Evolutionary conservation across 2,888 invertebrate species (phyloP).

Genomic region (Yponomeuta cagnagella): DNA sequence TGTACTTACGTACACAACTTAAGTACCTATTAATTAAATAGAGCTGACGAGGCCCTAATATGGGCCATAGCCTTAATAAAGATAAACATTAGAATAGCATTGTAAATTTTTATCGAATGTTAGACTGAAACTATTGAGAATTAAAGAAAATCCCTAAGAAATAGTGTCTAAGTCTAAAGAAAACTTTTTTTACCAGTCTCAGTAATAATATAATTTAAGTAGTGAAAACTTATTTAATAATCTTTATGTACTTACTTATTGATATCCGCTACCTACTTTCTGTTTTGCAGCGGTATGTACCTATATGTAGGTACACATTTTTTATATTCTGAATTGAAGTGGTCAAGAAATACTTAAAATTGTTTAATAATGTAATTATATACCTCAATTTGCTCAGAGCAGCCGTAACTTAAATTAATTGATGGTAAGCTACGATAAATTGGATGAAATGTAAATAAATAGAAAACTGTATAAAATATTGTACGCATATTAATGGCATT

Average conservation of each 20-base stretch:
- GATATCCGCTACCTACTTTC: not conserved
- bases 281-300: not conserved
- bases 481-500: conserved; percentile 70
- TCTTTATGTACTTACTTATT: too few relatives aligned
- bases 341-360: not conserved
- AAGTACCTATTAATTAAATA: not conserved
- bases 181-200: not conserved
- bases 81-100: conserved; percentile 42
- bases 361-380: conserved; percentile 18
- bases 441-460: conserved; percentile 54
- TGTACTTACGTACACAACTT: not conserved
- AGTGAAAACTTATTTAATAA: too few relatives aligned
- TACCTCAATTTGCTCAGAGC: conserved; percentile 46
- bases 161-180: conserved; percentile 45
- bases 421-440: not conserved
- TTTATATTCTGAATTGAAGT: not conserved
- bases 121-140: conserved; percentile 71
- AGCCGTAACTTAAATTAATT: conserved; percentile 35
- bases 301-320: not conserved
- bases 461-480: conserved; percentile 41
- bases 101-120: conserved; percentile 72
- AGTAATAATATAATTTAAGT: too few relatives aligned
- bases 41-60: conserved; percentile 19
- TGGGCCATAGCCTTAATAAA: conserved; percentile 54
- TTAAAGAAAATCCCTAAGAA: conserved; percentile 56